These are phyloP conservation scores for Agelas oroides DNA, from an alignment of 37 sponge, comb jelly and placozoan species.

Conservation along the genomic window DNA sequence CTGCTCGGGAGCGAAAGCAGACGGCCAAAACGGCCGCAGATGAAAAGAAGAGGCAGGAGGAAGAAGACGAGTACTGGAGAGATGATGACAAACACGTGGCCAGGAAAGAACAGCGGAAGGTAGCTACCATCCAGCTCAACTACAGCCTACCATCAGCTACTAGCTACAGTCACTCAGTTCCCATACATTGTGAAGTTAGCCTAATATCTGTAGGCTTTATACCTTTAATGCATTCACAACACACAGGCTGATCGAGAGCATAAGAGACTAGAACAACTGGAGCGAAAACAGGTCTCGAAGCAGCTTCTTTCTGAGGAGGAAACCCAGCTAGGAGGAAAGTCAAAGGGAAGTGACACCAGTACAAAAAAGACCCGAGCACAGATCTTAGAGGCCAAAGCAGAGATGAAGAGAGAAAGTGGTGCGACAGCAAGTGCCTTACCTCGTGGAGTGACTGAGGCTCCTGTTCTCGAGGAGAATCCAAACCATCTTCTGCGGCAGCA, in stretches of 20 bases:
- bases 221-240: too few relatives aligned
- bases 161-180: too few relatives aligned
- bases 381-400: conserved; percentile 60
- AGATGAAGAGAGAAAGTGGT: conserved; percentile 14
- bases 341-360: conserved; percentile 14
- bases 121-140: conserved; percentile 5
- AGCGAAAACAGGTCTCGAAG: conserved; percentile 67
- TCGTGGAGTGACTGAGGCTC: conserved; percentile 49
- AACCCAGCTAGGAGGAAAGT: conserved; percentile 50
- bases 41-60: conserved; percentile 61
- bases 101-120: conserved; percentile 92
- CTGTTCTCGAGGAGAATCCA: conserved; percentile 80
- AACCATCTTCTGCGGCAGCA: conserved; percentile 74
- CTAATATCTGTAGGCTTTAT: too few relatives aligned
- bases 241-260: conserved; percentile 77
- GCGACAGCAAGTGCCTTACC: conserved; percentile 39
- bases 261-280: conserved; percentile 77
- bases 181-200: too few relatives aligned
- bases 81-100: conserved; percentile 88
- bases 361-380: conserved; percentile 83
- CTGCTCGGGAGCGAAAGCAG: conserved; percentile 76
- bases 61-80: conserved; percentile 91
- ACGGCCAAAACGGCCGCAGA: conserved; percentile 60
- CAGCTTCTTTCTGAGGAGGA: conserved; percentile 85
- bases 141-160: too few relatives aligned